A percentile compares a stretch with the other conserved stretches of the same genome.
Evolutionary conservation across 2,113 vertebrate genomes (phyloP).

Genomic region (Cricetomys ansorgei): DNA sequence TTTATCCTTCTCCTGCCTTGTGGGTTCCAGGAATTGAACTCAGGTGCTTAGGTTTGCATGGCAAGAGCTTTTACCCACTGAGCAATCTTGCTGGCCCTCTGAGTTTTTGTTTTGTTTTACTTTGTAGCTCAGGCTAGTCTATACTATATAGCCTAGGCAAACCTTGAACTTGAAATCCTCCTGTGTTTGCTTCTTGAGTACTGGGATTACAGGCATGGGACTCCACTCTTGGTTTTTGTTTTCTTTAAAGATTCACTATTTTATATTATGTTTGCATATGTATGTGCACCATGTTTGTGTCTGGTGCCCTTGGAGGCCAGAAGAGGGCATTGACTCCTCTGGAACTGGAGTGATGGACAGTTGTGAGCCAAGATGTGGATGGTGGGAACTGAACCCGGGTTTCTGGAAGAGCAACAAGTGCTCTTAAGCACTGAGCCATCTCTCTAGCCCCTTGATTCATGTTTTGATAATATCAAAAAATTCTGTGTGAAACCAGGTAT

Average conservation of each 20-base stretch:
- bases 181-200: neutral
- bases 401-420: neutral
- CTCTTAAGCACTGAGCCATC: neutral
- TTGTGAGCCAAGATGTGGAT: neutral
- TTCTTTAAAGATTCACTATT: neutral
- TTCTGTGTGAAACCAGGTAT: neutral
- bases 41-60: neutral
- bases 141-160: neutral
- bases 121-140: neutral
- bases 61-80: neutral
- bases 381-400: neutral
- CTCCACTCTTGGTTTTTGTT: neutral
- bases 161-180: neutral
- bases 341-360: neutral
- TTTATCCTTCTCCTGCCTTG: neutral
- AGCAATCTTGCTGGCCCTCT: neutral
- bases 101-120: neutral
- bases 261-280: neutral
- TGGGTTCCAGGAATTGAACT: neutral
- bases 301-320: neutral
- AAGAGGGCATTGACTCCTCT: neutral
- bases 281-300: neutral
- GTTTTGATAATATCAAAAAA: neutral
- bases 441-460: neutral
- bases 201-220: neutral